Evolutionary conservation across 2,888 invertebrate genomes (phyloP).

Genomic region (Tinea pellionella): DNA sequence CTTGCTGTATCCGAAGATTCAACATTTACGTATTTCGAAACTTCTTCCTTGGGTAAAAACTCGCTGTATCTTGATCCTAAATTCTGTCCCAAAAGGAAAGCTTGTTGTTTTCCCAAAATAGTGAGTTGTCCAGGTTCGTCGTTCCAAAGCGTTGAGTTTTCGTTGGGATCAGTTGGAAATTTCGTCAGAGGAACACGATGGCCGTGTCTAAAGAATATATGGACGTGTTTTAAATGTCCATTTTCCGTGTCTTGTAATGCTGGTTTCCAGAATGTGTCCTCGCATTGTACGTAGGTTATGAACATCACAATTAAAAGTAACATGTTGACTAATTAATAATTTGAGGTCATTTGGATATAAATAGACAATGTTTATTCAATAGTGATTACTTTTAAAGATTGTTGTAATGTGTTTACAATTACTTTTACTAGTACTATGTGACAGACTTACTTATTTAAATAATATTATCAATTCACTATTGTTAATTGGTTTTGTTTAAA

Average conservation of each 20-base stretch:
- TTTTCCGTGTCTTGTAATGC: neutral
- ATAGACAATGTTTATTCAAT: neutral
- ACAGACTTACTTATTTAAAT: too few relatives aligned
- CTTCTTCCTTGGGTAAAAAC: constrained; percentile 14
- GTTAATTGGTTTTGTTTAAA: too few relatives aligned
- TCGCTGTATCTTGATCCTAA: constrained; percentile 15
- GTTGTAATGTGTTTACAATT: neutral
- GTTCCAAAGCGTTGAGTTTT: constrained; percentile 15
- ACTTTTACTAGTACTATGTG: neutral
- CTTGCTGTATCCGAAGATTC: constrained; percentile 16
- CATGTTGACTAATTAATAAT: neutral
- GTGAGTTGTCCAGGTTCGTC: constrained; percentile 18
- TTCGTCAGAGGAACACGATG: constrained; percentile 16
- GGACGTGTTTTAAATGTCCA: constrained; percentile 15
- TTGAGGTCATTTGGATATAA: neutral
- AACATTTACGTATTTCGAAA: constrained; percentile 17
- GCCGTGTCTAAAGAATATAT: constrained; percentile 17
- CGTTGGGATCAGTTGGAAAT: constrained; percentile 18
- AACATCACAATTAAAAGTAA: neutral
- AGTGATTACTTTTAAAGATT: neutral
- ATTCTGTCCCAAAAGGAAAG: constrained; percentile 15
- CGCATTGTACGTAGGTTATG: neutral
- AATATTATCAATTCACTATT: too few relatives aligned
- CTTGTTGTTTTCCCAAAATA: constrained; percentile 17
- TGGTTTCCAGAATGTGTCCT: neutral